Evolutionary conservation across 2,888 invertebrate species (phyloP).

Genomic region (Marasmarcha lunaedactyla): DNA sequence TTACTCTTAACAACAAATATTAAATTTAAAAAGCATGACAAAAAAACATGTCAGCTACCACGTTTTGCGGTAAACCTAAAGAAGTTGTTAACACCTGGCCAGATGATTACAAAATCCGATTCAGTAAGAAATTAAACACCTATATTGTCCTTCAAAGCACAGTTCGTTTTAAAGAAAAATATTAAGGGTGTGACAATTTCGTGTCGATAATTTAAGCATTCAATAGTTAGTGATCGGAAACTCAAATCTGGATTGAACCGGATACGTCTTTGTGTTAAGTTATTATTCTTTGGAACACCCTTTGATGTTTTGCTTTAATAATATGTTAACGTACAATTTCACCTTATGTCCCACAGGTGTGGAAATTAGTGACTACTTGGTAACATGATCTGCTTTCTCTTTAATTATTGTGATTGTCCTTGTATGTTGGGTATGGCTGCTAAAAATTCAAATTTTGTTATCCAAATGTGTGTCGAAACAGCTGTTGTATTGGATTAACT

Average conservation of each 20-base stretch:
- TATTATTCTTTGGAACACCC: conserved; percentile 40
- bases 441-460: too few relatives aligned
- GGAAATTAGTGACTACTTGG: conserved; percentile 16
- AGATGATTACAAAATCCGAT: neutral
- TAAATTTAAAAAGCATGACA: too few relatives aligned
- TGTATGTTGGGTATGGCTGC: too few relatives aligned
- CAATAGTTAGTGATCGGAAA: conserved; percentile 58
- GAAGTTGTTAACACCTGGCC: neutral
- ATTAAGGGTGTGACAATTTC: conserved; percentile 49
- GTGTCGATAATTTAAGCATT: conserved; percentile 69
- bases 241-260: conserved; percentile 46
- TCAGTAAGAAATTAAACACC: neutral
- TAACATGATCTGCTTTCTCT: conserved; percentile 2
- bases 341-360: conserved; percentile 53
- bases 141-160: conserved; percentile 36
- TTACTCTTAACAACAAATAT: too few relatives aligned
- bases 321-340: conserved; percentile 43
- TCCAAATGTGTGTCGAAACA: too few relatives aligned
- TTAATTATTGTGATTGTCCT: conserved; percentile 1
- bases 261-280: neutral
- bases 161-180: conserved; percentile 42
- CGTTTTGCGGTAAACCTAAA: neutral
- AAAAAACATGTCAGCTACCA: too few relatives aligned
- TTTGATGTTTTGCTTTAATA: conserved; percentile 61
- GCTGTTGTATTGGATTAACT: too few relatives aligned